A percentile compares a stretch with the other conserved stretches of the same genome.
These are phyloP conservation scores for Penelope pileata DNA, from an alignment of 2,113 vertebrate species.

Conservation along the genomic window DNA sequence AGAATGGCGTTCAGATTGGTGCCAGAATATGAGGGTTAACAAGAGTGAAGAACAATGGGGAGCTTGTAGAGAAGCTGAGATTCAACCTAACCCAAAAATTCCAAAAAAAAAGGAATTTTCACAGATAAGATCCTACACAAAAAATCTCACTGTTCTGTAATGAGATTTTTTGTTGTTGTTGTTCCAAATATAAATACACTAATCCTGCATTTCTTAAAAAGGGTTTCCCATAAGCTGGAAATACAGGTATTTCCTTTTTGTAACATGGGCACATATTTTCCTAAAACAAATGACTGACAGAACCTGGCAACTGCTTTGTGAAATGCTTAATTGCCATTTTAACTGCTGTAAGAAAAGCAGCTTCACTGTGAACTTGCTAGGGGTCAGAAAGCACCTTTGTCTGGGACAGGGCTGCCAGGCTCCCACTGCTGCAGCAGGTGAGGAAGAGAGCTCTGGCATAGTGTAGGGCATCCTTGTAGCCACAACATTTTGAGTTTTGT, in stretches of 20 bases:
- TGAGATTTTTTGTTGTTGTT: neutral
- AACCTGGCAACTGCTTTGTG: neutral
- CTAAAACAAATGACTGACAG: neutral
- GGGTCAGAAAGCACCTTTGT: neutral
- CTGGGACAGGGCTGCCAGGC: neutral
- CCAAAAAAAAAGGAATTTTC: neutral
- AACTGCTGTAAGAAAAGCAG: neutral
- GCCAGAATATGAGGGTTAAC: neutral
- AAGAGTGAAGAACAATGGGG: neutral
- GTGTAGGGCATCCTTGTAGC: neutral
- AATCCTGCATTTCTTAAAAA: rapidly evolving
- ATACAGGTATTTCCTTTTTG: neutral
- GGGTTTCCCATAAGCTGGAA: neutral
- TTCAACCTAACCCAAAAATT: neutral
- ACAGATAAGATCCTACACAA: neutral
- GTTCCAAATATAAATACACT: neutral
- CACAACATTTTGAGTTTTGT: rapidly evolving
- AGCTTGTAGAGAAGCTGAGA: neutral
- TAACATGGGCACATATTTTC: neutral
- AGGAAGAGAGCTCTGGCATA: neutral
- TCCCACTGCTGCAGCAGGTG: neutral
- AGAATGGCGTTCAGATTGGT: neutral
- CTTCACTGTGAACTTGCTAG: neutral
- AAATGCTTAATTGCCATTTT: neutral
- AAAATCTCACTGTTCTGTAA: neutral